These are phyloP conservation scores for Labeo catla DNA, from an alignment of 2,113 vertebrate species.

Conservation along the genomic window DNA sequence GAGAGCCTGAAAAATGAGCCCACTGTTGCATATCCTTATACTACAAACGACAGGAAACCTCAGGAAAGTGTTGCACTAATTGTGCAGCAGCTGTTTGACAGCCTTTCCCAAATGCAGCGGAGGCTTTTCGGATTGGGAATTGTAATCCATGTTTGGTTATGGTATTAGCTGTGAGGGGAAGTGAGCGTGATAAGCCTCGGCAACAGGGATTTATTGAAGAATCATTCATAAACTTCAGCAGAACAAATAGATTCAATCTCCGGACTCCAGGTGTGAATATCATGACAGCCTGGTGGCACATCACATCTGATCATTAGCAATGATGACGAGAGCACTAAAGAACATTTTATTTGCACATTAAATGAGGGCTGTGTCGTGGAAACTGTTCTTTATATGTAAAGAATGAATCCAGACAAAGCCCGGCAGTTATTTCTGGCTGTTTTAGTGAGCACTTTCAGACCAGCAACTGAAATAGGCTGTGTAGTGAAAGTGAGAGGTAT, in stretches of 20 bases:
- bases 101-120: slow-evolving; percentile 44
- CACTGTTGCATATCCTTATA: slow-evolving; percentile 9
- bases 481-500: slow-evolving; percentile 20
- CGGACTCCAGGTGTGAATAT: slow-evolving; percentile 42
- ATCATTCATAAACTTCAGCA: slow-evolving; percentile 58
- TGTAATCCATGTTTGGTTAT: slow-evolving; percentile 57
- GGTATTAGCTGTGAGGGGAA: slow-evolving; percentile 48
- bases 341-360: slow-evolving; percentile 21
- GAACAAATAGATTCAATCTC: slow-evolving; percentile 53
- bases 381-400: slow-evolving; percentile 17
- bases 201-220: slow-evolving; percentile 53
- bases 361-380: background rate
- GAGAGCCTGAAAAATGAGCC: background rate
- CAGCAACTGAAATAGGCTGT: slow-evolving; percentile 37
- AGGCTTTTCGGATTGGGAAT: slow-evolving; percentile 43
- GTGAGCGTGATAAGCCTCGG: slow-evolving; percentile 47
- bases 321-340: slow-evolving; percentile 4
- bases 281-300: slow-evolving; percentile 29
- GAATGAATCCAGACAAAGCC: slow-evolving; percentile 25
- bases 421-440: slow-evolving; percentile 33
- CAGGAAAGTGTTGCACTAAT: slow-evolving; percentile 23
- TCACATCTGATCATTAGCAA: slow-evolving; percentile 41
- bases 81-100: slow-evolving; percentile 42
- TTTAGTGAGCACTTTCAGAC: slow-evolving; percentile 32
- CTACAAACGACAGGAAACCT: background rate